Conservation (phyloP, 2,888 invertebrate species). For the Geotrupes spiniger region DNA sequence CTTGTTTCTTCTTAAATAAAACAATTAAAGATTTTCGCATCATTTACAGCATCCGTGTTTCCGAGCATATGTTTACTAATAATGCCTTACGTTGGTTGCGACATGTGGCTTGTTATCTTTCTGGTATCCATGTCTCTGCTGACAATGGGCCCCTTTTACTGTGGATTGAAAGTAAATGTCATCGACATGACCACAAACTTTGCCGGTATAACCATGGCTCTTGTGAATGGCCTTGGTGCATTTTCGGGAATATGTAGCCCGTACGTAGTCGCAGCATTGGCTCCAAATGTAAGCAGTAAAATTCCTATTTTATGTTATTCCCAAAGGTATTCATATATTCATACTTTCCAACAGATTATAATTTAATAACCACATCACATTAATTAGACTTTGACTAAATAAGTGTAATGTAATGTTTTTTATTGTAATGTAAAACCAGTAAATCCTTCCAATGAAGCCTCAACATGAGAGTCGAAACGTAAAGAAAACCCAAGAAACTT, state of each 20-base stretch:
- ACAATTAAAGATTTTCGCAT: not conserved
- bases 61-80: slow-evolving; percentile 62
- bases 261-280: slow-evolving; percentile 58
- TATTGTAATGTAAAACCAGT: no score
- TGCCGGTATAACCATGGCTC: slow-evolving; percentile 62
- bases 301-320: not conserved
- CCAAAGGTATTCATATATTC: no score
- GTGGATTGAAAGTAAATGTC: slow-evolving; percentile 65
- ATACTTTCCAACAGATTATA: no score
- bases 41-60: slow-evolving; percentile 57
- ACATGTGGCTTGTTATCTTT: slow-evolving; percentile 52
- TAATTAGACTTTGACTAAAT: no score
- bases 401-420: no score
- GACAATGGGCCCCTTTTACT: slow-evolving; percentile 69
- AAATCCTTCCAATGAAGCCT: no score
- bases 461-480: no score
- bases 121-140: slow-evolving; percentile 62
- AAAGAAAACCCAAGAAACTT: no score
- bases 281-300: slow-evolving; percentile 50
- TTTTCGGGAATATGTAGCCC: slow-evolving; percentile 62
- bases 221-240: slow-evolving; percentile 62
- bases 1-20: no score
- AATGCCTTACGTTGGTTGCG: slow-evolving; percentile 63
- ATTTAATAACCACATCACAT: no score
- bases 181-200: slow-evolving; percentile 64